These are phyloP conservation scores for Lymantria dispar DNA, from an alignment of 2,888 invertebrate species.

Conservation along the genomic window DNA sequence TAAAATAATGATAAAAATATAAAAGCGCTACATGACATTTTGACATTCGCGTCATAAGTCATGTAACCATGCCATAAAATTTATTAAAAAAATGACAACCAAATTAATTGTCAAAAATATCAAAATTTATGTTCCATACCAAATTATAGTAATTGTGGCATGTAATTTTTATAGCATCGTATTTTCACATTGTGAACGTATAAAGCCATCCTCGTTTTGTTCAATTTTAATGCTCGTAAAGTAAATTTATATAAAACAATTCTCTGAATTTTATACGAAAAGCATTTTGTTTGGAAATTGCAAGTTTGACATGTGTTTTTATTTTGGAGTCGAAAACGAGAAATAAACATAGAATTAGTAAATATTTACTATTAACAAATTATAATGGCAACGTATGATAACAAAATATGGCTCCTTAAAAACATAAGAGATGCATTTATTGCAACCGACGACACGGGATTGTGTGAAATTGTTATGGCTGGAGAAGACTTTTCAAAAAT, in stretches of 20 bases:
- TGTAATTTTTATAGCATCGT: no score
- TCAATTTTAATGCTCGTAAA: neutral
- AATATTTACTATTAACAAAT: neutral
- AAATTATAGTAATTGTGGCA: no score
- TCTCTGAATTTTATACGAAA: constrained; percentile 17
- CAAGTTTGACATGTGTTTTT: constrained; percentile 40
- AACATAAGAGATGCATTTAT: constrained; percentile 97
- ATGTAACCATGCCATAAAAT: no score
- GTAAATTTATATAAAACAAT: neutral
- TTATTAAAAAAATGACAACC: no score
- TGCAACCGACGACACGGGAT: constrained; percentile 96
- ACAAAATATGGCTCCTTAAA: constrained; percentile 95
- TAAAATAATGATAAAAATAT: no score
- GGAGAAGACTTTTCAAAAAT: constrained; percentile 89
- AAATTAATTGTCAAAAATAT: no score
- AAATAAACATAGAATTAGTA: constrained; percentile 13
- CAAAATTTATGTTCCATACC: no score
- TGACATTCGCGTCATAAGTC: no score
- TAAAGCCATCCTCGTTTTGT: no score
- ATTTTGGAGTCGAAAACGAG: constrained; percentile 26
- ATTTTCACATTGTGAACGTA: no score
- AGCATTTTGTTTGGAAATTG: constrained; percentile 39
- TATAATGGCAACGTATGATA: constrained; percentile 95
- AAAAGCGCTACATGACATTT: no score
- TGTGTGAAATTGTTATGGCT: constrained; percentile 96